Evolutionary conservation across 2,888 invertebrate genomes (phyloP).

Genomic region (Lymantria dispar): DNA sequence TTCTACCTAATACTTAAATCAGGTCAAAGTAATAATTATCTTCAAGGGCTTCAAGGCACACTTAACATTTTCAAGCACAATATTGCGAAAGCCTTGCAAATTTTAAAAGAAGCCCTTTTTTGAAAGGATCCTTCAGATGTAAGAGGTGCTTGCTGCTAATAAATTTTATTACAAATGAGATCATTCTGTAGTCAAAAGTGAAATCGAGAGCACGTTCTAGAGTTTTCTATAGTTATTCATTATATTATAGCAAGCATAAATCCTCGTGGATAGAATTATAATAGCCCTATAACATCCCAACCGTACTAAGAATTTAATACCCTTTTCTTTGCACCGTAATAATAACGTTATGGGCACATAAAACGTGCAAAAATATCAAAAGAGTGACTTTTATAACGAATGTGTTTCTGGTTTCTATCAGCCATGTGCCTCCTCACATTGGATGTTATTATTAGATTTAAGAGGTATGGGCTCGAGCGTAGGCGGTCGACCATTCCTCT

Average conservation of each 20-base stretch:
- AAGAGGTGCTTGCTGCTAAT: conserved; percentile 10
- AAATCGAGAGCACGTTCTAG: conserved; percentile 4
- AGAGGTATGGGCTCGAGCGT: conserved; percentile 1
- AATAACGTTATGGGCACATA: conserved; percentile 31
- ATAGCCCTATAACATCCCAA: conserved; percentile 4
- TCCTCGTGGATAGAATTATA: conserved; percentile 7
- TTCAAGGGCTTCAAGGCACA: conserved; percentile 2
- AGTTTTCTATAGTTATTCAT: conserved; percentile 4
- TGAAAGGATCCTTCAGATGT: conserved; percentile 3
- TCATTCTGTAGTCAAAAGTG: conserved; percentile 9
- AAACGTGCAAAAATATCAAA: conserved; percentile 31
- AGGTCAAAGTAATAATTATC: conserved; percentile 6
- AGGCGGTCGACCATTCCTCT: conserved; percentile 6
- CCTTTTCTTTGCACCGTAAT: conserved; percentile 19
- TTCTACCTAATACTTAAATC: not conserved
- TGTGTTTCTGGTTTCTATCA: conserved; percentile 25
- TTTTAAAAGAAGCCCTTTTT: conserved; percentile 2
- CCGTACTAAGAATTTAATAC: conserved; percentile 17
- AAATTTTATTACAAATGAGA: conserved; percentile 16
- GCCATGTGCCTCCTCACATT: conserved; percentile 10
- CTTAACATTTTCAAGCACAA: conserved; percentile 5
- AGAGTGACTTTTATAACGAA: conserved; percentile 22
- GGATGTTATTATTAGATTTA: conserved; percentile 29
- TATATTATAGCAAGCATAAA: conserved; percentile 5
- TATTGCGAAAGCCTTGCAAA: not conserved